These are phyloP conservation scores for Palloptera scutellata DNA, from an alignment of 2,888 invertebrate species.

Conservation along the genomic window DNA sequence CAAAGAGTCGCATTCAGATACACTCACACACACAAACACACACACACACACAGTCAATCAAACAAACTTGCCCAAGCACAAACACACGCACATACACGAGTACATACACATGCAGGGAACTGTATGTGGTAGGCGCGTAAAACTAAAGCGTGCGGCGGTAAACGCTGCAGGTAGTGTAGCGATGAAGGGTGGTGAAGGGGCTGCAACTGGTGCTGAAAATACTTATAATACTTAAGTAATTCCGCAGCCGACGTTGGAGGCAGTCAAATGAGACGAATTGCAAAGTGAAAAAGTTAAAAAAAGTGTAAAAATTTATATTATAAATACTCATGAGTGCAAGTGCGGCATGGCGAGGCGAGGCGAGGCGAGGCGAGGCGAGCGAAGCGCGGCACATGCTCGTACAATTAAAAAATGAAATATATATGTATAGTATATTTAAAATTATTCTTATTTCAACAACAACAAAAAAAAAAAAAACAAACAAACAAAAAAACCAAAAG, in stretches of 20 bases:
- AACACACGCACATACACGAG: background rate
- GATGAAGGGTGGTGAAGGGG: no score
- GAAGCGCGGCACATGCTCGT: background rate
- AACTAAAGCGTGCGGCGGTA: background rate
- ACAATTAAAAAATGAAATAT: background rate
- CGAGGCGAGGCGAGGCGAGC: no score
- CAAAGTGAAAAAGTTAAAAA: background rate
- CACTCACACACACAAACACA: background rate
- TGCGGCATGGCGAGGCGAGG: background rate
- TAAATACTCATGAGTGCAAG: background rate
- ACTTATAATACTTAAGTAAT: no score
- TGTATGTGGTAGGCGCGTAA: background rate
- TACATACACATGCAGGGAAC: background rate
- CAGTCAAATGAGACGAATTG: constrained; percentile 2
- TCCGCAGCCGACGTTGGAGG: background rate
- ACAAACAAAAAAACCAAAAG: constrained; percentile 6
- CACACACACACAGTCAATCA: background rate
- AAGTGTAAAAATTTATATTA: constrained; percentile 5
- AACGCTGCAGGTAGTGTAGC: background rate
- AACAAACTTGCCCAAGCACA: background rate
- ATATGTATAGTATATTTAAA: background rate
- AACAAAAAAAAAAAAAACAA: background rate
- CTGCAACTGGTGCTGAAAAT: no score
- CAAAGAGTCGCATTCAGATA: constrained; percentile 18
- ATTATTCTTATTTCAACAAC: background rate